Evolutionary conservation across 2,113 vertebrate genomes (phyloP).

Genomic region (Agapornis roseicollis): DNA sequence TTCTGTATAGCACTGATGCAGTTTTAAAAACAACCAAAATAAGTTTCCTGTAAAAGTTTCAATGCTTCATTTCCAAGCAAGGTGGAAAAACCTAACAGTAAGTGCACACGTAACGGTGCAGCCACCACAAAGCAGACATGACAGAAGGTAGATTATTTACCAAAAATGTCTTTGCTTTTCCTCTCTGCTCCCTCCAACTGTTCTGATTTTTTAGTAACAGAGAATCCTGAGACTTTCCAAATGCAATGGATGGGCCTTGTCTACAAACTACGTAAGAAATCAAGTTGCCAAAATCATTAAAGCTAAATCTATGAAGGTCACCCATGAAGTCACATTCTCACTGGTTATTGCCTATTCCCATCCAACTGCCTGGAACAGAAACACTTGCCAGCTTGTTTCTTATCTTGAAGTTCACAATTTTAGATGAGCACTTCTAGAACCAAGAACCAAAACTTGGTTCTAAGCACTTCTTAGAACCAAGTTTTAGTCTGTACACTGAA

Average conservation of each 20-base stretch:
- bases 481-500: neutral
- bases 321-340: neutral
- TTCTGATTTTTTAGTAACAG: neutral
- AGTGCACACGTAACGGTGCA: neutral
- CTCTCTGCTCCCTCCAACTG: neutral
- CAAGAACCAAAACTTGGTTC: neutral
- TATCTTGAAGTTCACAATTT: neutral
- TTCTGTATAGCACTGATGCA: neutral
- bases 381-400: neutral
- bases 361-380: neutral
- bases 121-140: neutral
- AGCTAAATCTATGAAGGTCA: neutral
- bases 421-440: neutral
- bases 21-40: neutral
- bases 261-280: neutral
- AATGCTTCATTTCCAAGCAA: neutral
- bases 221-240: constrained; percentile 5
- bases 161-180: neutral
- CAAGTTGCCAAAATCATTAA: neutral
- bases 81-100: neutral
- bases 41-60: neutral
- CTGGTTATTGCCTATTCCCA: neutral
- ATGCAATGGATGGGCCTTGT: neutral
- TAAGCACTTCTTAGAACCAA: neutral
- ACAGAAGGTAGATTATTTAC: neutral